These are phyloP conservation scores for Aplocera efformata DNA, from an alignment of 2,888 invertebrate genomes.

Conservation along the genomic window DNA sequence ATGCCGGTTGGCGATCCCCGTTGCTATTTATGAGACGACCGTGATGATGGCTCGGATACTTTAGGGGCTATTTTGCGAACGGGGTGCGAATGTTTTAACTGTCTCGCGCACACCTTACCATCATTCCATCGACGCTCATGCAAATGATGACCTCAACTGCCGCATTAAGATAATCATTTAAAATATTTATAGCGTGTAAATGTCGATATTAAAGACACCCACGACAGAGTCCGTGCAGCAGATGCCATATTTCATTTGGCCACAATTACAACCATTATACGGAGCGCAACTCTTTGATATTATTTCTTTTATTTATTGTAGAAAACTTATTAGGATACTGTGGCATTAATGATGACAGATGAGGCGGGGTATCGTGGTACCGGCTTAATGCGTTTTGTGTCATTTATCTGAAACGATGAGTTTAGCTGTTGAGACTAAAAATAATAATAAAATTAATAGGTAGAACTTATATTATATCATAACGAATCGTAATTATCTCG, in stretches of 20 bases:
- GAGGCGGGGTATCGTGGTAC: slow-evolving; percentile 52
- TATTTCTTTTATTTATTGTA: slow-evolving; percentile 70
- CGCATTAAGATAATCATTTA: slow-evolving; percentile 66
- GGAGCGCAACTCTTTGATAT: slow-evolving; percentile 76
- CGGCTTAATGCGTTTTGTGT: slow-evolving; percentile 62
- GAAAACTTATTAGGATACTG: slow-evolving; percentile 76
- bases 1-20: slow-evolving; percentile 29
- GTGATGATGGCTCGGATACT: slow-evolving; percentile 48
- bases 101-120: slow-evolving; percentile 34
- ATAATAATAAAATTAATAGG: not conserved
- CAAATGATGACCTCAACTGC: slow-evolving; percentile 56
- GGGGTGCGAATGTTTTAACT: slow-evolving; percentile 53
- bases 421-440: slow-evolving; percentile 8
- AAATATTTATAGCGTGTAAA: slow-evolving; percentile 73
- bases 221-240: slow-evolving; percentile 56
- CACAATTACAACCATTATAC: slow-evolving; percentile 78
- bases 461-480: not conserved
- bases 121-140: slow-evolving; percentile 40
- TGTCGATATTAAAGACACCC: slow-evolving; percentile 67
- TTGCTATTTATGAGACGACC: slow-evolving; percentile 44
- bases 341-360: slow-evolving; percentile 80
- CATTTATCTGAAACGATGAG: slow-evolving; percentile 48
- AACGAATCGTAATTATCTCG: not conserved
- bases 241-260: slow-evolving; percentile 72
- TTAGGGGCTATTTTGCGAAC: slow-evolving; percentile 45